Base-by-base conservation (phyloP, 2,113 vertebrate genomes). In the Macroglossus sobrinus region DNA sequence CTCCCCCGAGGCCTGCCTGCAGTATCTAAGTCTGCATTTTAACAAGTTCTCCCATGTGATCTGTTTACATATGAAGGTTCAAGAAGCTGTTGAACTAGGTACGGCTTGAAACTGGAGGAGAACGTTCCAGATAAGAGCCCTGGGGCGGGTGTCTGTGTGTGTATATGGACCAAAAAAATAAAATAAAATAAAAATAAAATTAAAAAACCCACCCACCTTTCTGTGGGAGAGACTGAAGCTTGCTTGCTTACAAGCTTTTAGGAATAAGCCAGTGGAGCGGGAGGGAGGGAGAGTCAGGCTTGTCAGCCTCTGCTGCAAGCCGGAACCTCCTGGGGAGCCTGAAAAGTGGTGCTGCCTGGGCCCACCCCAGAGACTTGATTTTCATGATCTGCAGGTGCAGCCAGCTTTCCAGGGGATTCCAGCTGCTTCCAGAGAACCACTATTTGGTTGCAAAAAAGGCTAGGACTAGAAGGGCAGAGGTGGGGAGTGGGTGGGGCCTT, bases 51-150 rank as follows among this genome's bases (percentile, higher is more conserved):
- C 2, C 33, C 2, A 16, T 10, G 30, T 71, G 81, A 66, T 50
- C 33, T 1, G 2, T 2, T 19, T 14, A 43, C 47, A 7, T 8
- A 2, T 1, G 35, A 14, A 81, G 10, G 74, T 10, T n/a, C 19
- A 43, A 72, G 64, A 28, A 43, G 57, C 50, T 5, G 14, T 57
- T 50, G 40, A 61, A 50, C 22, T 3, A 3, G 8, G 45, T 43
- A 21, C 30, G 21, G 35, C 45, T 55, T 45, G 35, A 64, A 91
- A 40, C 35, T 74, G 66, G 68, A 59, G 8, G 40, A n/a, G 35
- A 74, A 38, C 30, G 22, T 64, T 38, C 59, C 45, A 38, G 38
- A 19, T 21, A 38, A 74, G 66, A 87, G 24, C 47, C 28, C 38
- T 59, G 7, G 45, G 26, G 21, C 40, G 3, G 24, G 16, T 5